Evolutionary conservation across 1,140 invertebrate species (phyloP), one percentile per base, ranked within the genome.

Genomic region (Notospermus geniculatus): DNA sequence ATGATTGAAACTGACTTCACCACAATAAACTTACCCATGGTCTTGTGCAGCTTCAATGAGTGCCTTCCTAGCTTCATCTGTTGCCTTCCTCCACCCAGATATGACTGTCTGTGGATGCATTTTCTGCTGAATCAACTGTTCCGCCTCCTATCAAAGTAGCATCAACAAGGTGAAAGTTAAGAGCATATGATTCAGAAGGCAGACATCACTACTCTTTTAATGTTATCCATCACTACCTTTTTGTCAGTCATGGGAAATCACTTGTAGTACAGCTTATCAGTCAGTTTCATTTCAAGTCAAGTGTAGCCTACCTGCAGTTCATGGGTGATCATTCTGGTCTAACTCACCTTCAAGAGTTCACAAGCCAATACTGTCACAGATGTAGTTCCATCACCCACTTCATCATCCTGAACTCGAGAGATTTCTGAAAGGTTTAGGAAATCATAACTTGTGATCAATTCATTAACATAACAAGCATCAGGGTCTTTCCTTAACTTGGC

Each of bases 321-420:
- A 1, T 22, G 13, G 7, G 13, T 53, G 17, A 29, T 15, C 4
- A 4, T 7, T 4, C 32, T 23, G 13, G 19, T 1, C 22, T 4
- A 28, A 50, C 57, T 55, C 75, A 82, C 79, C 71, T 91, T 88
- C 1, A 99, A 81, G 19, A 99, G 82, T 84, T 99, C 97, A 66
- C 95, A 88, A 73, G 97, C 96, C 57, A 99, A 83, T 23, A 99
- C 96, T 58, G 95, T 95, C 0, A 99, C 97, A 22, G 95, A 98
- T 36, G 97, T 99, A 43, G 97, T 99, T 29, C 97, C 97, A 88
- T 99, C 97, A 56, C 97, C 97, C 71, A 99, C 97, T 88, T 99
- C 97, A 82, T 97, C 94, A 85, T 99, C 97, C 80, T 99, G 97
- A 9, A 96, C 93, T 83, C 93, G 92, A 1, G 95, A 96, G 87